A percentile compares a stretch with the other conserved stretches of the same genome.
Conservation (phyloP, 2,888 invertebrate species). For the Eumacrocentrus americanus region DNA sequence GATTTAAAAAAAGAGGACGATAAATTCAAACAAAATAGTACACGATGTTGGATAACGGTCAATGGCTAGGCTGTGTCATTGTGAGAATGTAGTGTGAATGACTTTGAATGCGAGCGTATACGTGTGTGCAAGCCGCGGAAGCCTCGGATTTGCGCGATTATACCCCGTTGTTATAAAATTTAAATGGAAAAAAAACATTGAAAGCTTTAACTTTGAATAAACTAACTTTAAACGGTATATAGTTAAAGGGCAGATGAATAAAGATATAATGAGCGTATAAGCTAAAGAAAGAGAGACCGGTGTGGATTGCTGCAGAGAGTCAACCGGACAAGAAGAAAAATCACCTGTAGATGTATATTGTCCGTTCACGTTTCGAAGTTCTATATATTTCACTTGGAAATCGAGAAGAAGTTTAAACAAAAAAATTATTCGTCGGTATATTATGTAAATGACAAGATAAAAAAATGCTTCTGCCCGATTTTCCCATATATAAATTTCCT, state of each 20-base stretch:
- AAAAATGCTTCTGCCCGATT: neutral
- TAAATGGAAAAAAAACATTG: slow-evolving; percentile 42
- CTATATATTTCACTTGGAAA: neutral
- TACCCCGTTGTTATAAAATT: slow-evolving; percentile 50
- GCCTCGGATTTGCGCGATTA: slow-evolving; percentile 34
- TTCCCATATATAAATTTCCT: neutral
- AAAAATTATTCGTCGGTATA: neutral
- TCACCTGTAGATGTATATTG: neutral
- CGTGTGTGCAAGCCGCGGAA: slow-evolving; percentile 39
- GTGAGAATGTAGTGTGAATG: slow-evolving; percentile 28
- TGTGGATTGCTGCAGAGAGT: neutral
- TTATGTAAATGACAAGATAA: neutral
- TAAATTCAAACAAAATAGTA: slow-evolving; percentile 17
- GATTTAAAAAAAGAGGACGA: neutral
- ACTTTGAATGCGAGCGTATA: slow-evolving; percentile 34
- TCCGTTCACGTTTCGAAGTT: neutral
- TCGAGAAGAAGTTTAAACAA: neutral
- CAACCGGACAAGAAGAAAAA: neutral
- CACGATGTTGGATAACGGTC: slow-evolving; percentile 33
- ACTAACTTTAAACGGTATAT: slow-evolving; percentile 49
- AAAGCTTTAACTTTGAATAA: slow-evolving; percentile 58
- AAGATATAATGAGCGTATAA: slow-evolving; percentile 24
- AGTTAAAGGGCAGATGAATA: slow-evolving; percentile 36
- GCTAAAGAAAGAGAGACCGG: slow-evolving; percentile 1
- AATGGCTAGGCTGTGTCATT: slow-evolving; percentile 37